Evolutionary conservation across 2,888 invertebrate species (phyloP).

Genomic region (Caradrina kadenii): DNA sequence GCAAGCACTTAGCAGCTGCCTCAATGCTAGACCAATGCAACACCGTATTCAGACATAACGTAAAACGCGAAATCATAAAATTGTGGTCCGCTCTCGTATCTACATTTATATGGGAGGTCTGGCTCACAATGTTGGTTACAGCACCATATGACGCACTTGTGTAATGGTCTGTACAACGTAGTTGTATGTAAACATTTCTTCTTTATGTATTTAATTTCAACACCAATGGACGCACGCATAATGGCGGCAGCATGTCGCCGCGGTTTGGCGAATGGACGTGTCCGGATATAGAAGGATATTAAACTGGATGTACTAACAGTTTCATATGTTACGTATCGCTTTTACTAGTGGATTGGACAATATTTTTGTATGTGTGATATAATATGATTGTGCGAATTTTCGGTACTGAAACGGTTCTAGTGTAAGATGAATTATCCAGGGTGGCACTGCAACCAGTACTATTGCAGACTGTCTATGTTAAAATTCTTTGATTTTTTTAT

Average conservation of each 20-base stretch:
- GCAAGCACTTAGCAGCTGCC: slow-evolving; percentile 9
- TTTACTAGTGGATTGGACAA: slow-evolving; percentile 20
- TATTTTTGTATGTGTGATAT: slow-evolving; percentile 27
- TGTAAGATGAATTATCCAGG: background rate
- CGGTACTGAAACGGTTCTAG: background rate
- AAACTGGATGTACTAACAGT: slow-evolving; percentile 59
- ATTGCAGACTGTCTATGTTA: background rate
- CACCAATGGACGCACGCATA: slow-evolving; percentile 83
- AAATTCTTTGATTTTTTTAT: too few species aligned
- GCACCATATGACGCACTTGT: slow-evolving; percentile 65
- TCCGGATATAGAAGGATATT: slow-evolving; percentile 67
- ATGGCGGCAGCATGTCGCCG: slow-evolving; percentile 87
- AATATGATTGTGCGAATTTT: slow-evolving; percentile 23
- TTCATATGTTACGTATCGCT: slow-evolving; percentile 49
- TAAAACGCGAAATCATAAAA: slow-evolving; percentile 59
- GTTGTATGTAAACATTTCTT: slow-evolving; percentile 81
- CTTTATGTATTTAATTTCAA: slow-evolving; percentile 89
- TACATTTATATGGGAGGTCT: slow-evolving; percentile 57
- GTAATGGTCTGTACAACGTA: slow-evolving; percentile 65
- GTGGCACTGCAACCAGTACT: background rate
- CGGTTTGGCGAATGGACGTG: slow-evolving; percentile 85
- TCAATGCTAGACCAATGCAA: slow-evolving; percentile 38
- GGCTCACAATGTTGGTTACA: slow-evolving; percentile 59
- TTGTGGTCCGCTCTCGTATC: slow-evolving; percentile 50
- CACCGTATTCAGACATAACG: slow-evolving; percentile 53